Evolutionary conservation across 2,113 vertebrate genomes (phyloP), one percentile per base, ranked within the genome.

Genomic region (Diadophis punctatus): DNA sequence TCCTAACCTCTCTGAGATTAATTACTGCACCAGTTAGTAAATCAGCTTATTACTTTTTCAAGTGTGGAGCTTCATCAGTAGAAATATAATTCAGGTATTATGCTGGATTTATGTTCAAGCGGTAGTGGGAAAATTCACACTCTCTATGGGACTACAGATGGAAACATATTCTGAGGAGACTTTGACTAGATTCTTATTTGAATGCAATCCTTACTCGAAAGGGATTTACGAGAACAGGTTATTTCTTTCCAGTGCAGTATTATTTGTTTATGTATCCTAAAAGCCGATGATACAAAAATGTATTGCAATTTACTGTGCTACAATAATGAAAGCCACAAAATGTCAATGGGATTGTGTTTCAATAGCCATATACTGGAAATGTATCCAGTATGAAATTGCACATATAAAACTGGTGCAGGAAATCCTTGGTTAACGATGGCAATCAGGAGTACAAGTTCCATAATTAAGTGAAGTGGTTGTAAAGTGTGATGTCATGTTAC

Each of bases 1-100:
- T 97, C 94, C 96, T 95, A 96, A 95, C 94, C 95, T 97, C 93
- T 95, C 95, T 90, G 95, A 97, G 97, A 97, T 96, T 98, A 98
- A 98, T 98, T 97, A 97, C 95, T 93, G 93, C 53, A 91, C 92
- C 94, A 93, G 96, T 97, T 96, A 96, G 94, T 94, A 97, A 96
- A 94, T 91, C 94, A 95, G 91, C 86, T 95, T 94, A 91, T 93
- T 95, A 91, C 93, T 95, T 96, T 96, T 93, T 85, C 91, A 90
- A 91, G 20, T 93, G 94, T 96, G 89, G 93, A 96, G 56, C 92
- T 93, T 95, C 95, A 95, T 93, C 92, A 96, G 93, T 92, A 95
- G 95, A 92, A 95, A 95, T 58, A 87, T 95, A 94, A 95, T 85
- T 93, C 91, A 55, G 90, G 56, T 95, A 39, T 93, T 92, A 95